phyloP scores from a whole-genome alignment of 37 sponge, comb jelly and placozoan genomes.

The Mnemiopsis leidyi region DNA sequence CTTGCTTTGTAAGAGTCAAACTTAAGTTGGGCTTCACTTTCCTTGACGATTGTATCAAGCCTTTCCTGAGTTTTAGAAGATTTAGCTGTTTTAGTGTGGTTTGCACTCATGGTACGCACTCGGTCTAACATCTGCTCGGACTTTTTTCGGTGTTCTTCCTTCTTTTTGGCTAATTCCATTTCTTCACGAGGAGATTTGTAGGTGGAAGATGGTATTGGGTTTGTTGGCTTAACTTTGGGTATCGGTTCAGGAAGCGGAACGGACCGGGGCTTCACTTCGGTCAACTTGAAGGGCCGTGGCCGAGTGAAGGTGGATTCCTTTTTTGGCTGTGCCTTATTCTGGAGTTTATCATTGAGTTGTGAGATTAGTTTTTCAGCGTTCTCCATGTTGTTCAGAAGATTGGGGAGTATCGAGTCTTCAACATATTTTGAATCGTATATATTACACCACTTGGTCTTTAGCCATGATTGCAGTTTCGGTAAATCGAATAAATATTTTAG shows the following conservation, averaged over 20 bases:
- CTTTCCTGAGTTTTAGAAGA: conserved; percentile 54
- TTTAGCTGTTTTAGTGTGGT: conserved; percentile 37
- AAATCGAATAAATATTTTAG: conserved; percentile 14
- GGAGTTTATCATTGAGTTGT: conserved; percentile 43
- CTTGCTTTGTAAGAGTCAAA: conserved; percentile 45
- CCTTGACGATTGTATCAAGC: conserved; percentile 40
- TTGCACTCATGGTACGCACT: conserved; percentile 39
- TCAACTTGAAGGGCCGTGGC: conserved; percentile 81
- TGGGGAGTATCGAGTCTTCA: conserved; percentile 32
- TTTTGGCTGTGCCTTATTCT: conserved; percentile 6
- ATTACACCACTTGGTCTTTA: conserved; percentile 61
- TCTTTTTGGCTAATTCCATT: conserved; percentile 45
- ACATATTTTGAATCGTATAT: conserved; percentile 52
- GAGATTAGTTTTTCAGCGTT: neutral
- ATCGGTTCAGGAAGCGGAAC: conserved; percentile 75
- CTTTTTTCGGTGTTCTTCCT: conserved; percentile 28
- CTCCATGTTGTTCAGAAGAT: conserved; percentile 41
- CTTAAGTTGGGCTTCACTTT: conserved; percentile 50
- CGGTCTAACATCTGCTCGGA: conserved; percentile 41
- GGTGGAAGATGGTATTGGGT: conserved; percentile 57
- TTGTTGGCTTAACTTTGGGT: conserved; percentile 55
- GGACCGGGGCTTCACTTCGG: conserved; percentile 78
- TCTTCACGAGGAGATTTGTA: conserved; percentile 64
- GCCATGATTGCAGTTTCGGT: conserved; percentile 63
- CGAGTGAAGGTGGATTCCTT: conserved; percentile 55